phyloP scores from a whole-genome alignment of 1,140 invertebrate genomes.

The Papilio glaucus region DNA sequence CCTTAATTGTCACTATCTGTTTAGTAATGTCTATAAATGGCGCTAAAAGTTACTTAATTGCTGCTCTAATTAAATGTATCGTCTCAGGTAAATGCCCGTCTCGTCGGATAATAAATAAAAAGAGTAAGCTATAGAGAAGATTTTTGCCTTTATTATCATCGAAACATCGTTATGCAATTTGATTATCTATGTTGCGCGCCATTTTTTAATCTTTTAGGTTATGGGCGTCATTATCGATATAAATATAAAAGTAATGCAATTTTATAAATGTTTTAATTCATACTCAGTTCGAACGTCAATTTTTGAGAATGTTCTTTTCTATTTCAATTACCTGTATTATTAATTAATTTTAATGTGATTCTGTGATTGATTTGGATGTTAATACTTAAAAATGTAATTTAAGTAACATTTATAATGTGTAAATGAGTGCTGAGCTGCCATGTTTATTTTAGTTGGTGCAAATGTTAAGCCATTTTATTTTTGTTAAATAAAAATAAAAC shows the following conservation, averaged over 20 bases:
- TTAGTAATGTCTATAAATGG: too few relatives aligned
- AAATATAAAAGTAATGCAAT: not conserved
- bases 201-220: not conserved
- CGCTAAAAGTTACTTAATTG: too few relatives aligned
- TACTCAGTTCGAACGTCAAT: slow-evolving; percentile 19
- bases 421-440: slow-evolving; percentile 27
- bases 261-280: not conserved
- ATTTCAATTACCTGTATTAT: slow-evolving; percentile 34
- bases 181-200: not conserved
- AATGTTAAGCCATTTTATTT: slow-evolving; percentile 32
- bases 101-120: too few relatives aligned
- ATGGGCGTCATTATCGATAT: slow-evolving; percentile 31
- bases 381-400: slow-evolving; percentile 33
- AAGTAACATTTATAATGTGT: not conserved
- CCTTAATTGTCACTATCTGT: too few relatives aligned
- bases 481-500: slow-evolving; percentile 25
- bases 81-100: too few relatives aligned
- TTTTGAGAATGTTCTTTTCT: slow-evolving; percentile 33
- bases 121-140: not conserved
- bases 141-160: not conserved
- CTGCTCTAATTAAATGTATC: too few relatives aligned
- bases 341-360: slow-evolving; percentile 38
- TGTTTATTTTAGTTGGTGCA: slow-evolving; percentile 33
- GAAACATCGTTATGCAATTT: not conserved
- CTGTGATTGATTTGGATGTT: slow-evolving; percentile 36